Base-by-base conservation (phyloP, 2,888 invertebrate species). In the Thereva unica region DNA sequence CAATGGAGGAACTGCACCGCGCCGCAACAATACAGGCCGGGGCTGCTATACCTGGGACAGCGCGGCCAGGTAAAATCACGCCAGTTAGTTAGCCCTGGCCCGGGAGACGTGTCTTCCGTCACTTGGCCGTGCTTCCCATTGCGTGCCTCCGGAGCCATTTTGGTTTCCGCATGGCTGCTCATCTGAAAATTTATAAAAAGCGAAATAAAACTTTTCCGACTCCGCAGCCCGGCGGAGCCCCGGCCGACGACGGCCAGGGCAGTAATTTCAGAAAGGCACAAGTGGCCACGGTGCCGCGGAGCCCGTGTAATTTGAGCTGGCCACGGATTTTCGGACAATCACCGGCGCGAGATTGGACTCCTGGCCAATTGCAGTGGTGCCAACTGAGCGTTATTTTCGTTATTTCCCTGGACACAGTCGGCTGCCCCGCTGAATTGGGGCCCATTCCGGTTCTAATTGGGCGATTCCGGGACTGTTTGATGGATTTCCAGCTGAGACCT, bases 131-230 rank as follows among this genome's bases (percentile, higher is more conserved):
- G 56, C 64, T 68, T 70, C 70, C 64, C 65, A 67, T 71, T 71
- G 71, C 71, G 71, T 71, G 71, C 64, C 64, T 57, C 64, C 64
- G 65, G 52, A 68, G 68, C 69, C 71, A 71, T 71, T 71, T 71
- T 71, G 66, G 75, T 80, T 80, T 79, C 78, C 79, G 78, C 80
- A 76, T 80, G 80, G 79, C 68, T 77, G 79, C 79, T 80, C 80
- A 80, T 78, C 80, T 80, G 80, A 80, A 80, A 78, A 78, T 72
- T 69, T 68, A 45, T 65, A 65, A 65, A 65, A 56, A 56, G 40
- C 37, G 40, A 59, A 49, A 59, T 47, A 41, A 38, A 12, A 47
- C 38, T 61, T 49, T 49, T 50, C 34, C 42, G 34, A 61, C 23
- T 61, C 61, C 50, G 61, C 50, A 38, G 41, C 41, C 50, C 34